Evolutionary conservation across 2,113 vertebrate species (phyloP).

Genomic region (Tetrax tetrax): DNA sequence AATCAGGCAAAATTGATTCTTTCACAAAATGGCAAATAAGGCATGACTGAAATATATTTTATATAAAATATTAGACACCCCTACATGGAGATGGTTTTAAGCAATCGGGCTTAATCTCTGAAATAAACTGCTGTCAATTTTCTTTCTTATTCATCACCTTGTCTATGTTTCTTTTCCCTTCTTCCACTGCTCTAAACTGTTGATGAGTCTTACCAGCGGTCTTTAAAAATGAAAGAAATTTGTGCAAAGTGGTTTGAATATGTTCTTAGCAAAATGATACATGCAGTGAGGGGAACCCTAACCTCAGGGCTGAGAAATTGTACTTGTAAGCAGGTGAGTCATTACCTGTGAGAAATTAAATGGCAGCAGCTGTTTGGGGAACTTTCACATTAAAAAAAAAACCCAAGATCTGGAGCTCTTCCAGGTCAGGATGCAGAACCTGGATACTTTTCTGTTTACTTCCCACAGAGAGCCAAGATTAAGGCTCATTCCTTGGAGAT

Average conservation of each 20-base stretch:
- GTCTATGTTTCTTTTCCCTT: background rate
- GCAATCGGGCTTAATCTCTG: background rate
- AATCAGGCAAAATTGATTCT: background rate
- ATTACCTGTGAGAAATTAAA: background rate
- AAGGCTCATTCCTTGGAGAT: background rate
- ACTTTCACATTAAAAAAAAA: background rate
- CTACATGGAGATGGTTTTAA: background rate
- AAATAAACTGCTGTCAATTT: background rate
- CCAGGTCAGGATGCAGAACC: background rate
- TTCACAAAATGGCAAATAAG: background rate
- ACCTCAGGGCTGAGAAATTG: background rate
- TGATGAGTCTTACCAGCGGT: background rate
- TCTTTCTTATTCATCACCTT: background rate
- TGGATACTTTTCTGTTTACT: background rate
- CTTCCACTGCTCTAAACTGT: background rate
- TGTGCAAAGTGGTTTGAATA: background rate
- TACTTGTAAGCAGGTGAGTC: background rate
- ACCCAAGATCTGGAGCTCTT: background rate
- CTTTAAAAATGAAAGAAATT: background rate
- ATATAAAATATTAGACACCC: background rate
- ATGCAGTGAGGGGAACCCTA: background rate
- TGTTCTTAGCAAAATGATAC: background rate
- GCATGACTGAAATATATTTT: background rate
- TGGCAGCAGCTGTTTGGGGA: constrained; percentile 1
- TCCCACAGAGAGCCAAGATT: background rate